Base-by-base conservation (phyloP, 1,140 invertebrate genomes). In the Drosophila funebris region DNA sequence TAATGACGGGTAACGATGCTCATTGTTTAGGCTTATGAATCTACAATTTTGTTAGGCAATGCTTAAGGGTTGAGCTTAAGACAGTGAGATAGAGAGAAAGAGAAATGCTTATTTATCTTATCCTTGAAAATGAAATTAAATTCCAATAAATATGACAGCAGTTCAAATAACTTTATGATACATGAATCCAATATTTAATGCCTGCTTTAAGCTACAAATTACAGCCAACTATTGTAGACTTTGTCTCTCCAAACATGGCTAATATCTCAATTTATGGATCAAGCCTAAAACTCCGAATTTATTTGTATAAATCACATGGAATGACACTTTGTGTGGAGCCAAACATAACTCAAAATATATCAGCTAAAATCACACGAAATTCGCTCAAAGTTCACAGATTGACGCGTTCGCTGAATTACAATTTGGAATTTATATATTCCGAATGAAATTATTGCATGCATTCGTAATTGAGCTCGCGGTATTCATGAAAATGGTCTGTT, bases 1-100 rank as follows among this genome's bases (percentile, higher is more conserved):
- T 75, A 77, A 75, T 77, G 75, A 43, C 31, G 60, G 67, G n/a
- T 33, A 67, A 50, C 43, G 20, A 43, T 36, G 33, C 16, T 16
- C 64, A 33, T 36, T 33, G 67, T 22, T 46, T 37, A 9, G 57
- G 44, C 31, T 52, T 52, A 63, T 63, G 57, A 43, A 61, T 69
- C 37, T 43, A 31, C 22, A 52, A 61, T 61, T 61, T 52, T 6
- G 20, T 24, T 24, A 36, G 41, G 54, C 8, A 18, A 4, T 14
- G 56, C 48, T 70, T 39, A 62, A 62, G 60, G 68, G 61, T 57
- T 64, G 43, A 50, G 18, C 22, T 24, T 24, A 11, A 13, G 2
- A n/a, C 14, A 16, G 4, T 18, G 61, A 14, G n/a, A 62, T 9
- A 13, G 2, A n/a, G 22, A 16, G 4, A 24, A 68, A 14, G n/a